phyloP scores from a whole-genome alignment of 1,140 invertebrate species.

The Drosophila persimilis region DNA sequence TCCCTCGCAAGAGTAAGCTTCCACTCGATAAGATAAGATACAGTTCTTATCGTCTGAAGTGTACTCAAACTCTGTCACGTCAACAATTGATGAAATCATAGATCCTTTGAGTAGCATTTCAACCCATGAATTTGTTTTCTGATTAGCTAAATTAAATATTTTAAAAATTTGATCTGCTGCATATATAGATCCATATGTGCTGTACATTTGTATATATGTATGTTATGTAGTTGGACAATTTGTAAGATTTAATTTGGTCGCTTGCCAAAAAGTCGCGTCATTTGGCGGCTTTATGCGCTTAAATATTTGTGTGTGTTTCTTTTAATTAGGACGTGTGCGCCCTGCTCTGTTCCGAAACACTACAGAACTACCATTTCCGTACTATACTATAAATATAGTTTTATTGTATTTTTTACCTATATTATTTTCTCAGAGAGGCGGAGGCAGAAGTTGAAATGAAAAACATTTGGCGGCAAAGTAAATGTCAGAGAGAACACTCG shows the following conservation, averaged over 20 bases:
- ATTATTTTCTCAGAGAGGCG: constrained; percentile 15
- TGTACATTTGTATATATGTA: constrained; percentile 12
- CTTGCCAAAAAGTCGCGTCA: constrained; percentile 61
- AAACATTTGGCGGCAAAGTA: constrained; percentile 39
- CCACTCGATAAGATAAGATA: too few species aligned
- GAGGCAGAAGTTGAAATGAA: constrained; percentile 35
- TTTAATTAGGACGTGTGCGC: constrained; percentile 64
- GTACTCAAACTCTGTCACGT: too few species aligned
- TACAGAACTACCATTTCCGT: constrained; percentile 13
- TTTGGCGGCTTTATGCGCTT: constrained; percentile 34
- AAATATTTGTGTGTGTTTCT: constrained; percentile 39
- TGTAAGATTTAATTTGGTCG: constrained; percentile 68
- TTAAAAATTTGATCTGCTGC: too few species aligned
- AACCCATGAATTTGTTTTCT: too few species aligned
- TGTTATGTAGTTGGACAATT: constrained; percentile 25
- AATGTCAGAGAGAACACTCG: constrained; percentile 16
- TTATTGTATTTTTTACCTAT: constrained; percentile 33
- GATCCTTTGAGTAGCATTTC: too few species aligned
- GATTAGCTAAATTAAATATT: too few species aligned
- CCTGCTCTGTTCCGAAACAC: constrained; percentile 17
- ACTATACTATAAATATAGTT: constrained; percentile 1
- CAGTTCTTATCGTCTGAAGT: too few species aligned
- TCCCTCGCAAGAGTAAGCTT: too few species aligned
- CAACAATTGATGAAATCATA: too few species aligned
- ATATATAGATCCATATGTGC: neutral